These are phyloP conservation scores for Dascillus cervinus DNA, from an alignment of 2,888 invertebrate species.

Conservation along the genomic window DNA sequence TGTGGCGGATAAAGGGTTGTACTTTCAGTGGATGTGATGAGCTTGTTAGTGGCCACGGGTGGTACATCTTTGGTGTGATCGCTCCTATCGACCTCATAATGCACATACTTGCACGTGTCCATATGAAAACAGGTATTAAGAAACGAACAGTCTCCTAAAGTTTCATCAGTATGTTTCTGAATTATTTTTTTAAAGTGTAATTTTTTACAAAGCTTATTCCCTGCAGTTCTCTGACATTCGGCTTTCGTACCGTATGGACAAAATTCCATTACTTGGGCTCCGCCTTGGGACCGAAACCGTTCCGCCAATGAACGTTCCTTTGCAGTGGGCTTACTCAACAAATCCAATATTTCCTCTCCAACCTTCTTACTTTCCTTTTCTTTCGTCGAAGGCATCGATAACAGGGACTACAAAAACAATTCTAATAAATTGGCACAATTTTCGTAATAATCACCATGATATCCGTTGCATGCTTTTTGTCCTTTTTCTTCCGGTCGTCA, in stretches of 20 bases:
- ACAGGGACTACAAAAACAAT: slow-evolving; percentile 59
- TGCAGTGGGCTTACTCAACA: slow-evolving; percentile 91
- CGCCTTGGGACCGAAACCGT: slow-evolving; percentile 92
- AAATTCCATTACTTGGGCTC: slow-evolving; percentile 88
- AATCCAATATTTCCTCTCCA: slow-evolving; percentile 90
- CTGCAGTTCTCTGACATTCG: slow-evolving; percentile 64
- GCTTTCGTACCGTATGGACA: slow-evolving; percentile 91
- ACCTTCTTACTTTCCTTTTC: slow-evolving; percentile 94
- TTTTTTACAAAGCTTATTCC: slow-evolving; percentile 64
- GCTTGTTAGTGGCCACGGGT: slow-evolving; percentile 25
- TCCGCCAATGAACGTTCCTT: slow-evolving; percentile 94
- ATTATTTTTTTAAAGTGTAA: slow-evolving; percentile 96
- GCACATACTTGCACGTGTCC: slow-evolving; percentile 98
- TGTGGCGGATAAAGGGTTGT: slow-evolving; percentile 81
- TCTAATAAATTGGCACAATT: too few relatives aligned
- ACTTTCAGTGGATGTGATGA: slow-evolving; percentile 34
- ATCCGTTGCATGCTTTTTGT: slow-evolving; percentile 53
- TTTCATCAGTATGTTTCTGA: slow-evolving; percentile 89
- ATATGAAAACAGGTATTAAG: slow-evolving; percentile 98
- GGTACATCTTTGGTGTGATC: slow-evolving; percentile 43
- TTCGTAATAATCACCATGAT: slow-evolving; percentile 52
- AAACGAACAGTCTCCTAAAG: slow-evolving; percentile 94
- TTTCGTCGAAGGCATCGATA: slow-evolving; percentile 88
- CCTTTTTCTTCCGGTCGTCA: slow-evolving; percentile 52
- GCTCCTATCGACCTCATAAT: slow-evolving; percentile 89